These are phyloP conservation scores for Antedon mediterranea DNA, from an alignment of 53 echinoderm and acorn worm species.

Conservation along the genomic window DNA sequence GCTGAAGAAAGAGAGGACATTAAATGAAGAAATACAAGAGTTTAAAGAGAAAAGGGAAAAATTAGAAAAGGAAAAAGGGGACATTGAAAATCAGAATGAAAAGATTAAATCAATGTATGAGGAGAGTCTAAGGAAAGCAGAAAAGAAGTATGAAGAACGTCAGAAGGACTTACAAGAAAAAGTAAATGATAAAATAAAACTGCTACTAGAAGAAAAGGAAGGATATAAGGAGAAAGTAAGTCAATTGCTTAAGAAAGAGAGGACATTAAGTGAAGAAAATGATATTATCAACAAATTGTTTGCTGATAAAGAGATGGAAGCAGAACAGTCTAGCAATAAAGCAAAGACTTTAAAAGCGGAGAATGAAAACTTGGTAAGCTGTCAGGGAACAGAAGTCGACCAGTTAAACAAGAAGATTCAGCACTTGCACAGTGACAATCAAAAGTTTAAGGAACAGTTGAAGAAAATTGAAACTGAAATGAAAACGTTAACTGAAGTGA, in stretches of 20 bases:
- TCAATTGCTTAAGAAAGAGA: not conserved
- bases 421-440: not conserved
- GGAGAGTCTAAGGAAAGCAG: conserved; percentile 6
- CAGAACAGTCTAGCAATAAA: conserved; percentile 14
- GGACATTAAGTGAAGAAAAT: not conserved
- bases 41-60: conserved; percentile 12
- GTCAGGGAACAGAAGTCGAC: not conserved
- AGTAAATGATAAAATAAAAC: not conserved
- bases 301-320: conserved; percentile 8
- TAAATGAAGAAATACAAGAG: not conserved
- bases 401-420: conserved; percentile 4
- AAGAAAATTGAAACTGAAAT: not conserved
- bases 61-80: not conserved
- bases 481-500: not conserved
- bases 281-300: not conserved
- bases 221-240: conserved; percentile 11
- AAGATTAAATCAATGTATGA: conserved; percentile 23
- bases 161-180: conserved; percentile 1
- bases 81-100: conserved; percentile 3
- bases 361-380: not conserved
- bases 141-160: not conserved
- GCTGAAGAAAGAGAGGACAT: not conserved
- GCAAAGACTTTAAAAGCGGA: conserved; percentile 20
- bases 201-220: not conserved
- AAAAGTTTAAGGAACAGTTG: conserved; percentile 2